Conservation (phyloP, 2,888 invertebrate genomes). For the Drosophila demipolita region DNA sequence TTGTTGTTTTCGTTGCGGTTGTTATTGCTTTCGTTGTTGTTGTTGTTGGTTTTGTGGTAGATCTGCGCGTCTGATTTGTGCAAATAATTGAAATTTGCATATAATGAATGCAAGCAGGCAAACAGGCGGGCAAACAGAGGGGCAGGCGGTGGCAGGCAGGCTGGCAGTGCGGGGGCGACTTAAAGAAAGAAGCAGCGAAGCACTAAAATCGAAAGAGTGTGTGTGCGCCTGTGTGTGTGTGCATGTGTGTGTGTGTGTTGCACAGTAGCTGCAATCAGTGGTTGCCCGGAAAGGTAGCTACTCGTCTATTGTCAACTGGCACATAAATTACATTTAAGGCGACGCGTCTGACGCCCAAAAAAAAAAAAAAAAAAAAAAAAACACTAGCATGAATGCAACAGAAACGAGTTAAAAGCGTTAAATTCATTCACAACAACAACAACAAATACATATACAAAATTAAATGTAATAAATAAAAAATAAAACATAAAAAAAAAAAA, state of each 20-base stretch:
- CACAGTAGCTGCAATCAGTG: constrained; percentile 78
- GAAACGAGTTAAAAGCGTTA: constrained; percentile 48
- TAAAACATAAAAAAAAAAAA: not conserved
- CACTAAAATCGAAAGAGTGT: not conserved
- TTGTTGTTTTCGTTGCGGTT: constrained; percentile 14
- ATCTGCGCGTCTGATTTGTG: constrained; percentile 77
- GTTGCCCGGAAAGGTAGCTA: constrained; percentile 50
- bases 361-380: constrained; percentile 8
- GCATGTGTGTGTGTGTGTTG: constrained; percentile 37
- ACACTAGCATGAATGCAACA: constrained; percentile 2
- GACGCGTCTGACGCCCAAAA: constrained; percentile 47
- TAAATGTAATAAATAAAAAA: not conserved
- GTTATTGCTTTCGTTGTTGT: constrained; percentile 26
- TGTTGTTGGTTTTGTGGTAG: constrained; percentile 42
- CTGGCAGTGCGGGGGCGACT: constrained; percentile 43
- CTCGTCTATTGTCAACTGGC: constrained; percentile 68
- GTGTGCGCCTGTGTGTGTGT: constrained; percentile 5
- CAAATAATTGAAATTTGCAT: constrained; percentile 84
- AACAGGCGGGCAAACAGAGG: not conserved
- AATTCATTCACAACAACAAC: constrained; percentile 51
- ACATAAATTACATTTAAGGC: constrained; percentile 82
- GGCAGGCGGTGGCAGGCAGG: constrained; percentile 54
- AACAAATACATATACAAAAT: not conserved
- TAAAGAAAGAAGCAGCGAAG: constrained; percentile 1
- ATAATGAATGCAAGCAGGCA: constrained; percentile 71